These are phyloP conservation scores for Macheiramphus alcinus DNA, from an alignment of 2,113 vertebrate species.

Conservation along the genomic window DNA sequence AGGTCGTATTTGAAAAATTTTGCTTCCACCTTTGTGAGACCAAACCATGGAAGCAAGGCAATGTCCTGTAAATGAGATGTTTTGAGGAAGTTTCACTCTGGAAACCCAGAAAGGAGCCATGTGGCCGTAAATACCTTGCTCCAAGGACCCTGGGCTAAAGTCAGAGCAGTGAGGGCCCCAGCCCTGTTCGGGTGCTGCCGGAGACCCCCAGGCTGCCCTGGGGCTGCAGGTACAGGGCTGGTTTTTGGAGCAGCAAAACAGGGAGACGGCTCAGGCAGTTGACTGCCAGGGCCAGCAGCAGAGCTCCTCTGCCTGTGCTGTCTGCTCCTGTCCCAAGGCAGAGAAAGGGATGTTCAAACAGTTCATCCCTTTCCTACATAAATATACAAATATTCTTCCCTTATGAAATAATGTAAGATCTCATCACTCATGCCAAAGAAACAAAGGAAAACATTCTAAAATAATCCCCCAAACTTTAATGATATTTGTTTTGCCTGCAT, in stretches of 20 bases:
- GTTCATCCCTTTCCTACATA: not conserved
- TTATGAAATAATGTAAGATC: not conserved
- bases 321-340: not conserved
- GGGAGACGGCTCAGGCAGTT: not conserved
- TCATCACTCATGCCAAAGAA: not conserved
- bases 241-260: not conserved
- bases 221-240: not conserved
- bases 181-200: not conserved
- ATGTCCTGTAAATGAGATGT: not conserved
- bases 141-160: not conserved
- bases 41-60: not conserved
- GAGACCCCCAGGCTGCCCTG: accelerated
- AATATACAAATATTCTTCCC: not conserved
- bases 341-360: not conserved
- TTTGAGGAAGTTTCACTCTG: not conserved
- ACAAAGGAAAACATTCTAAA: not conserved
- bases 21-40: not conserved
- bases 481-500: not conserved
- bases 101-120: not conserved
- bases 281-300: not conserved
- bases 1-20: not conserved
- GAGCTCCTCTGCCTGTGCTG: not conserved
- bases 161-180: not conserved
- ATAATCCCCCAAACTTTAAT: not conserved
- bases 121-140: not conserved